Conservation (phyloP, 2,888 invertebrate species). For the Adineta ricciae region DNA sequence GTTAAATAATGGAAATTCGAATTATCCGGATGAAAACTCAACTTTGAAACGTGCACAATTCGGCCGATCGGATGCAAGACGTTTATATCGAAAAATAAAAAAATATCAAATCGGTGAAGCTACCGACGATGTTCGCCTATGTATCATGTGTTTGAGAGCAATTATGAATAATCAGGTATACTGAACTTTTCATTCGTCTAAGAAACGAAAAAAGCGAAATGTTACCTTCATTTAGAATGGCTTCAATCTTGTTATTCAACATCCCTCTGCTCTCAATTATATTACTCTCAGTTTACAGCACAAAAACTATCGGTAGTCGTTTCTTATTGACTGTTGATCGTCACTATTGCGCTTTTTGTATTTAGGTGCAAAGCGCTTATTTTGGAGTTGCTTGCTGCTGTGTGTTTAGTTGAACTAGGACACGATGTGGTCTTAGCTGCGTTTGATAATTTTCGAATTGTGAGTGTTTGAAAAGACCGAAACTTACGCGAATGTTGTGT, state of each 20-base stretch:
- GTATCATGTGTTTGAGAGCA: constrained; percentile 94
- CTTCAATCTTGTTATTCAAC: constrained; percentile 95
- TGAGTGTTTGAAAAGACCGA: constrained; percentile 42
- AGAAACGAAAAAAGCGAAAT: background rate
- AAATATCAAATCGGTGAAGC: constrained; percentile 29
- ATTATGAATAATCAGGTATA: constrained; percentile 93
- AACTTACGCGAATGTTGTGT: background rate
- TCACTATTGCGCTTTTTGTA: background rate
- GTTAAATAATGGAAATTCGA: background rate
- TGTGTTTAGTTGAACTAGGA: constrained; percentile 96
- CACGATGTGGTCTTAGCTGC: constrained; percentile 91
- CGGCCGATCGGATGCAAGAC: background rate
- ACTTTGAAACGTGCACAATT: background rate
- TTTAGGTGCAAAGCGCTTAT: constrained; percentile 83
- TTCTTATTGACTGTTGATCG: background rate
- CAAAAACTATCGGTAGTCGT: constrained; percentile 62
- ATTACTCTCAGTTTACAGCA: constrained; percentile 92
- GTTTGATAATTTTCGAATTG: constrained; percentile 73
- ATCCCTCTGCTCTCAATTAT: constrained; percentile 92
- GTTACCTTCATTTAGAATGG: constrained; percentile 63
- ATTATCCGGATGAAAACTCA: background rate
- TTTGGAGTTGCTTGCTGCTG: constrained; percentile 87
- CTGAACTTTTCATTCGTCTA: background rate
- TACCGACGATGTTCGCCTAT: constrained; percentile 85
- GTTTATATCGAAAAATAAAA: constrained; percentile 24